phyloP scores from a whole-genome alignment of 30 jellyfish, hydroid and myxozoan genomes.

The Rhopilema esculentum region DNA sequence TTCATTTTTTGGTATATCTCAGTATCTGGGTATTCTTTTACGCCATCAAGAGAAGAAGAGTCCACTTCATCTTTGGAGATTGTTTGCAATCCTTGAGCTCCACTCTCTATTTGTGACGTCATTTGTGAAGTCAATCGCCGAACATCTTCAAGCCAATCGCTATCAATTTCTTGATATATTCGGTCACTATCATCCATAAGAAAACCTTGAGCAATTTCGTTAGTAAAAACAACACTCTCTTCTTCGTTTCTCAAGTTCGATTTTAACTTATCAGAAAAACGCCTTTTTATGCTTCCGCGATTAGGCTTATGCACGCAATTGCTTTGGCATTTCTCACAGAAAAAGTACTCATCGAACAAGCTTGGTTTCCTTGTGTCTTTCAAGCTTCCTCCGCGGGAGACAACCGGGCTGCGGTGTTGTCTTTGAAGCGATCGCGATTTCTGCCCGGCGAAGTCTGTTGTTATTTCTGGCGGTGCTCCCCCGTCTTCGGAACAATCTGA shows the following conservation, averaged over 20 bases:
- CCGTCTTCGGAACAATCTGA: conserved; percentile 8
- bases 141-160: conserved; percentile 39
- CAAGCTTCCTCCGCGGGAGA: not conserved
- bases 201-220: not conserved
- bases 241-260: not conserved
- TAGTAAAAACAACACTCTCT: not conserved
- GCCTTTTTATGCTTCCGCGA: conserved; percentile 8
- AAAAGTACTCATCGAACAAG: conserved; percentile 20
- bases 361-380: not conserved
- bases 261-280: conserved; percentile 9
- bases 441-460: not conserved
- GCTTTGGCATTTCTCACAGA: conserved; percentile 35
- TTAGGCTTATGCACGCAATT: not conserved
- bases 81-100: not conserved
- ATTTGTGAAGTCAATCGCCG: conserved; percentile 10
- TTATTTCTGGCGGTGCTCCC: not conserved
- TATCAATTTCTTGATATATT: conserved; percentile 43
- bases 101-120: not conserved
- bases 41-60: not conserved
- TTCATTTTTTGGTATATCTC: conserved; percentile 3
- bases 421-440: not conserved
- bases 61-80: not conserved
- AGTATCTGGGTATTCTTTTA: not conserved
- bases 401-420: not conserved
- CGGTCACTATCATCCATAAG: conserved; percentile 1